Base-by-base conservation (phyloP, 2,113 vertebrate genomes). In the Reinhardtius hippoglossoides region DNA sequence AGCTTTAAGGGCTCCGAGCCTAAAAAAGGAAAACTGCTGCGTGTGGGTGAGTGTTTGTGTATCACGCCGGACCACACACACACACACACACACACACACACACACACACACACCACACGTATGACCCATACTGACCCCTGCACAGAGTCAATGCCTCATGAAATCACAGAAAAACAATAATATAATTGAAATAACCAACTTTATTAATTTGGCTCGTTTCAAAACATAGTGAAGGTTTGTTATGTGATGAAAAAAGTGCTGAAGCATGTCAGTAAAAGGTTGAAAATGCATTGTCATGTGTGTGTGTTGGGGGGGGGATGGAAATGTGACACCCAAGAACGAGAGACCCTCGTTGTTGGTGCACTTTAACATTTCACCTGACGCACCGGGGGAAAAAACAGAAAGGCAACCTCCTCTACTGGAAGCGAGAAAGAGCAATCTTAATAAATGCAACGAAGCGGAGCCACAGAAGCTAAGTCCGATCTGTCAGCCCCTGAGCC, bases 1-100 rank as follows among this genome's bases (percentile, higher is more conserved):
- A 76, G 71, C 81, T 84, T 24, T 64, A 35, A 67, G 63, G 31
- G 18, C 71, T 74, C 27, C 26, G 40, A 78, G 81, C 66, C 37
- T 66, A 42, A 21, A 40, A 56, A 4, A 37, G 35, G 35, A 42
- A 71, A 40, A 16, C 9, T 20, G 2, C 20, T 55, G 31, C 52
- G 54, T 61, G 67, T 27, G 46, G 37, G 59, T 42, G 67, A 35
- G 71, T 42, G 56, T 46, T 20, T 69, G 50, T 48, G 16, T 50
- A 15, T 52, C 20, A 15, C 48, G 0, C 18, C n/a, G 7, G 2
- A 52, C 48, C 8, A 9, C 35, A 37, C 35, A 37, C 35, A 37
- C 35, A 31, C 31, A 31, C 31, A 7, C 31, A 35, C 31, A 35
- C 31, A 35, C 31, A 13, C 40, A 42, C 40, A 13, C 40, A 42